These are phyloP conservation scores for Heptranchias perlo DNA, from an alignment of 2,113 vertebrate genomes.

Conservation along the genomic window DNA sequence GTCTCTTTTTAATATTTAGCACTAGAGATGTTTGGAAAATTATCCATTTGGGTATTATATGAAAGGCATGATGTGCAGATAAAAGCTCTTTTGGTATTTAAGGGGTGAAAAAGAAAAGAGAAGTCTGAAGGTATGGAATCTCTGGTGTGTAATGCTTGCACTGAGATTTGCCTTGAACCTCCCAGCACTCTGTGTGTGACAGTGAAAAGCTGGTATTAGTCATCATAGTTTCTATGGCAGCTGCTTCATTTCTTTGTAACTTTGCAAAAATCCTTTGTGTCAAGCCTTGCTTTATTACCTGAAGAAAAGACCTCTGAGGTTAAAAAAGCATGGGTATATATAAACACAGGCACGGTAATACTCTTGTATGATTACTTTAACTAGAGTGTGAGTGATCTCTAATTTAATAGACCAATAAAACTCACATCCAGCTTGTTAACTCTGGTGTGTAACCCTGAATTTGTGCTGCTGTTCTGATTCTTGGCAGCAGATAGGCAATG, in stretches of 20 bases:
- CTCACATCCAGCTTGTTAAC: constrained; percentile 32
- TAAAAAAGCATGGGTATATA: not conserved
- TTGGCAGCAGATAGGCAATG: constrained; percentile 26
- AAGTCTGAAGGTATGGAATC: not conserved
- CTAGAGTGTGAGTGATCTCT: not conserved
- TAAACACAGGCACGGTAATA: not conserved
- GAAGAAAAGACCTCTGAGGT: not conserved
- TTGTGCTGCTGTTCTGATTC: constrained; percentile 29
- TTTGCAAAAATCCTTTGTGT: constrained; percentile 3
- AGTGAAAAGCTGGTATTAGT: not conserved
- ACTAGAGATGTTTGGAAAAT: not conserved
- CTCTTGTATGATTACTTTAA: constrained; percentile 5
- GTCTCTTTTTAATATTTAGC: not conserved
- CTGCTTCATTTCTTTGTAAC: not conserved
- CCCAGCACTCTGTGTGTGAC: not conserved
- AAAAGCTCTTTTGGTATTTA: not conserved
- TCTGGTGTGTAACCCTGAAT: constrained; percentile 34
- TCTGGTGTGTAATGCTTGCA: not conserved
- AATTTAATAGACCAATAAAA: constrained; percentile 32
- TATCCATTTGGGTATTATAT: not conserved
- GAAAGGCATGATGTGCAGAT: no score
- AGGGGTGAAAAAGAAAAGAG: not conserved
- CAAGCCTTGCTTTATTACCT: constrained; percentile 3
- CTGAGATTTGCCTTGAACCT: not conserved
- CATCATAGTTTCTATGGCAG: not conserved